phyloP scores from a whole-genome alignment of 2,888 invertebrate genomes.

The Camponotus fellah region DNA sequence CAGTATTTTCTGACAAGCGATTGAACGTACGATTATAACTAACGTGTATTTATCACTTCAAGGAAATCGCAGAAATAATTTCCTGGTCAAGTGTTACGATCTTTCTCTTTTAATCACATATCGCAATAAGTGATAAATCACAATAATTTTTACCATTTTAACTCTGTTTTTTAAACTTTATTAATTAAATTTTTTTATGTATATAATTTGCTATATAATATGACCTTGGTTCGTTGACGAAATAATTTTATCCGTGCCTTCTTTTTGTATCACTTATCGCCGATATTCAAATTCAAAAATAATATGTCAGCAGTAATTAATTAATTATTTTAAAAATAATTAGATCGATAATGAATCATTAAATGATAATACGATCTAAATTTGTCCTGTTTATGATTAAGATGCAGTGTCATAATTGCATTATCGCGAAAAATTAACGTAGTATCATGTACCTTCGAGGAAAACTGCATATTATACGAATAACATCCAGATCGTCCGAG shows the following conservation, averaged over 20 bases:
- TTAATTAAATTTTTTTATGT: background rate
- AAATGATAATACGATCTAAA: slow-evolving; percentile 47
- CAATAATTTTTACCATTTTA: slow-evolving; percentile 13
- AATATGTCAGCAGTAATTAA: slow-evolving; percentile 70
- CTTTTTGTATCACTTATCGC: background rate
- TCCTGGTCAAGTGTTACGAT: slow-evolving; percentile 29
- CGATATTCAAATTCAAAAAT: slow-evolving; percentile 32
- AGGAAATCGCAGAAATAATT: slow-evolving; percentile 41
- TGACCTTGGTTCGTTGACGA: background rate
- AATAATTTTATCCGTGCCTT: background rate
- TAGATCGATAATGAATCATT: slow-evolving; percentile 50
- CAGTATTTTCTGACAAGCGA: slow-evolving; percentile 33
- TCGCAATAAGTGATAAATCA: slow-evolving; percentile 3
- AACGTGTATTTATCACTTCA: slow-evolving; percentile 32
- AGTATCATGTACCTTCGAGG: slow-evolving; percentile 52
- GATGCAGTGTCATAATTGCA: slow-evolving; percentile 15
- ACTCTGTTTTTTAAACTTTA: background rate
- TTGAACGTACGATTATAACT: slow-evolving; percentile 28
- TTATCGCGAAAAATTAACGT: slow-evolving; percentile 49
- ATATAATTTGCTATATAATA: background rate
- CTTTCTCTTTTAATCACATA: slow-evolving; percentile 33
- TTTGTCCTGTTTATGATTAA: slow-evolving; percentile 33
- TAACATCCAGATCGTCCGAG: slow-evolving; percentile 43
- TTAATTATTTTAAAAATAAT: slow-evolving; percentile 65
- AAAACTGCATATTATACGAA: slow-evolving; percentile 45